A percentile compares a stretch with the other conserved stretches of the same genome.
Evolutionary conservation across 2,113 vertebrate species (phyloP).

Genomic region (Cottus gobio): DNA sequence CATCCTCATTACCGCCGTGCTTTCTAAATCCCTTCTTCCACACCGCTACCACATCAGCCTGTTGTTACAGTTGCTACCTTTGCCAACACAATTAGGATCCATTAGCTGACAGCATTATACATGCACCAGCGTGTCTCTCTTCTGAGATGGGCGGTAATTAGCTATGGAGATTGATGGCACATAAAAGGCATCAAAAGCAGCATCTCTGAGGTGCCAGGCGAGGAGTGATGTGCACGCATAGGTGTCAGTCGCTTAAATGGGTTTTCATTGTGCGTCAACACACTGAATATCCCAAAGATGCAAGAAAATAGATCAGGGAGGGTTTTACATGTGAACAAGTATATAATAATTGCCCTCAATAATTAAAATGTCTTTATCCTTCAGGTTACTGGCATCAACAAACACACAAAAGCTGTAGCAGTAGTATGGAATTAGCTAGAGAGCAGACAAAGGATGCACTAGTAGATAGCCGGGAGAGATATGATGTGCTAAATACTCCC

Average conservation of each 20-base stretch:
- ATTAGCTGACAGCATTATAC: conserved; percentile 62
- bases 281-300: conserved; percentile 3
- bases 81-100: conserved; percentile 55
- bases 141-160: conserved; percentile 62
- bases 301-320: background rate
- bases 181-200: conserved; percentile 56
- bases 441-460: conserved; percentile 22
- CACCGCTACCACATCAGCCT: conserved; percentile 33
- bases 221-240: conserved; percentile 6
- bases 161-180: conserved; percentile 42
- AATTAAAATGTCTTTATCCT: background rate
- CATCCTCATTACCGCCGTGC: conserved; percentile 52
- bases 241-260: conserved; percentile 8
- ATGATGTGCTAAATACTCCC: conserved; percentile 41
- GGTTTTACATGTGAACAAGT: conserved; percentile 1
- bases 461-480: conserved; percentile 15
- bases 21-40: conserved; percentile 58
- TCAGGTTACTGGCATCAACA: background rate
- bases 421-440: background rate
- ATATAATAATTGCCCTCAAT: background rate
- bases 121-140: conserved; percentile 50
- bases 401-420: background rate
- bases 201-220: conserved; percentile 27
- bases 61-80: conserved; percentile 40
- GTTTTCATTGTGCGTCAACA: conserved; percentile 10